Evolutionary conservation across 2,888 invertebrate genomes (phyloP).

Genomic region (Chaetoderma sp.): DNA sequence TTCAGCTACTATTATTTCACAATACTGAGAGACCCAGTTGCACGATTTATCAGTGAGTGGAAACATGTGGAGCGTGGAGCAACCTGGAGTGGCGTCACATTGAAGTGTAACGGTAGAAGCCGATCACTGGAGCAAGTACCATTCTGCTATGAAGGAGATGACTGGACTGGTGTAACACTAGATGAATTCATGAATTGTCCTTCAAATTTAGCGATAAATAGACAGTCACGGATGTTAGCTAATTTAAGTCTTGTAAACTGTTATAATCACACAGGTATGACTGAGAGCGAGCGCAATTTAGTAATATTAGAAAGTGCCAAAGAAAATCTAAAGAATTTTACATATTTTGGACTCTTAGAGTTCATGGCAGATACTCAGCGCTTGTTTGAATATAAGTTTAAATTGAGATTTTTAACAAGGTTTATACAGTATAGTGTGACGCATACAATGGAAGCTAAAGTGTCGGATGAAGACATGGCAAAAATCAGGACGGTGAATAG

Average conservation of each 20-base stretch:
- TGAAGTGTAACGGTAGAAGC: conserved; percentile 77
- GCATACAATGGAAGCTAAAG: conserved; percentile 82
- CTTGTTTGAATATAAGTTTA: conserved; percentile 65
- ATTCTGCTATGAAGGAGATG: conserved; percentile 74
- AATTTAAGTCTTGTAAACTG: conserved; percentile 95
- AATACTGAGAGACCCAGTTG: conserved; percentile 91
- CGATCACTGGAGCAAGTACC: conserved; percentile 88
- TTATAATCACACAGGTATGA: conserved; percentile 77
- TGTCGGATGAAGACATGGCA: conserved; percentile 81
- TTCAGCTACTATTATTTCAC: conserved; percentile 95
- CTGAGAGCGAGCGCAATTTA: conserved; percentile 42
- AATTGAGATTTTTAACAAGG: conserved; percentile 50
- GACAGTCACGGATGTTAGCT: conserved; percentile 98
- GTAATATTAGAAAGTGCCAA: conserved; percentile 96
- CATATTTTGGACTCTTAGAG: conserved; percentile 97
- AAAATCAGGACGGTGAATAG: conserved; percentile 81
- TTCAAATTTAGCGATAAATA: conserved; percentile 93
- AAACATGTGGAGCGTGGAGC: conserved; percentile 96
- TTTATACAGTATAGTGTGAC: conserved; percentile 94
- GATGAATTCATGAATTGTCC: conserved; percentile 92
- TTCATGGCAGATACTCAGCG: conserved; percentile 79
- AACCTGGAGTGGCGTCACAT: conserved; percentile 87
- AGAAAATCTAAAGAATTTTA: conserved; percentile 89
- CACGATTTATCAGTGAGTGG: conserved; percentile 95
- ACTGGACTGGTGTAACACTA: conserved; percentile 82